A percentile compares a stretch with the other conserved stretches of the same genome.
Conservation (phyloP, 2,797 vertebrate genomes). For the Caiman crocodilus region DNA sequence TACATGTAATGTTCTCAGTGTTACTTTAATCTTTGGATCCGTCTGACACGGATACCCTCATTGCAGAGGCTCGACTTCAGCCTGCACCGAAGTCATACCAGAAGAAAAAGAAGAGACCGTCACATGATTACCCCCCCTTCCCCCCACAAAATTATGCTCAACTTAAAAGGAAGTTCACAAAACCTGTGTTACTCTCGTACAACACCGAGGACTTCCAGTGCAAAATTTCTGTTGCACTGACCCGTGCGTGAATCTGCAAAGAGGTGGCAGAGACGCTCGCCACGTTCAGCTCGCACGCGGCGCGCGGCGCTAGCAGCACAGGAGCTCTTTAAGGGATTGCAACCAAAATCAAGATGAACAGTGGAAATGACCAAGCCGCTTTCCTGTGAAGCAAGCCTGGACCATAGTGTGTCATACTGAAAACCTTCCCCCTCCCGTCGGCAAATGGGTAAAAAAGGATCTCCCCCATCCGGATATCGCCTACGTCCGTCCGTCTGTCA, state of each 20-base stretch:
- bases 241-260: background rate
- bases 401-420: background rate
- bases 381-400: background rate
- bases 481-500: background rate
- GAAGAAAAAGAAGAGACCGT: background rate
- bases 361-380: background rate
- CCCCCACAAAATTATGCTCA: background rate
- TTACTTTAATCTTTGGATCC: background rate
- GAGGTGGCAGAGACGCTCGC: background rate
- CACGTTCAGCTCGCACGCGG: background rate
- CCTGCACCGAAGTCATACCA: background rate
- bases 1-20: background rate
- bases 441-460: background rate
- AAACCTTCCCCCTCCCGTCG: background rate
- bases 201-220: background rate
- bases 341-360: background rate
- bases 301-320: background rate
- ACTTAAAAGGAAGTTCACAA: conserved; percentile 9
- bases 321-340: background rate
- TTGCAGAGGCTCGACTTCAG: background rate
- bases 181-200: background rate
- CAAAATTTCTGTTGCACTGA: background rate
- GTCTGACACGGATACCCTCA: background rate
- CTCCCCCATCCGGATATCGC: background rate
- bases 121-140: background rate